These are phyloP conservation scores for Tenodera sinensis DNA, from an alignment of 2,888 invertebrate species.

Conservation along the genomic window DNA sequence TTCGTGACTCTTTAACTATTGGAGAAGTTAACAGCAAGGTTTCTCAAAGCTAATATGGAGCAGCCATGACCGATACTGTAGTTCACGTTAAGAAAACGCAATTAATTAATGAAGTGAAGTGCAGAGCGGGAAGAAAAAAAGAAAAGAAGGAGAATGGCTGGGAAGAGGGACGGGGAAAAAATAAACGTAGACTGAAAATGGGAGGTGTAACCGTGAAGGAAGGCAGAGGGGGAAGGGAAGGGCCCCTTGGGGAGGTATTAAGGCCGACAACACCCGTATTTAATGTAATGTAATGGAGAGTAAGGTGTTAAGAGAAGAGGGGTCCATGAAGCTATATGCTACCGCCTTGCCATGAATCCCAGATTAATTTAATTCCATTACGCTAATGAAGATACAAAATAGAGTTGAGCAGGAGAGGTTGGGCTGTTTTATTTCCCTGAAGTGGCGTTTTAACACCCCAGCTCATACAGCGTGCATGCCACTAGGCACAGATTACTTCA, in stretches of 20 bases:
- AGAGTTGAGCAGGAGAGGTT: conserved; percentile 34
- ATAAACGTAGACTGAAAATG: neutral
- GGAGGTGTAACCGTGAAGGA: neutral
- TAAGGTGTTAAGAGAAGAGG: neutral
- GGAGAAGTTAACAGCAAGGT: neutral
- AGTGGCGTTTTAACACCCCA: conserved; percentile 19
- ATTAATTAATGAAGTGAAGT: conserved; percentile 35
- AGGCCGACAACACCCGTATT: conserved; percentile 32
- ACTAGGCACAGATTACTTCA: neutral
- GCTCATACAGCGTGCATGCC: neutral
- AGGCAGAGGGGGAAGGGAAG: conserved; percentile 10
- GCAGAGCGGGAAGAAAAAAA: conserved; percentile 12
- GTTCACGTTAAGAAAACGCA: conserved; percentile 31
- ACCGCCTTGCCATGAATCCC: conserved; percentile 30
- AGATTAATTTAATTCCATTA: conserved; percentile 56
- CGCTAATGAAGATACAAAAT: conserved; percentile 55
- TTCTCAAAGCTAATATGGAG: neutral
- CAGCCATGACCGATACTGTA: neutral
- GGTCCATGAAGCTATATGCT: neutral
- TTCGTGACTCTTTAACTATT: neutral
- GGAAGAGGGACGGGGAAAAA: neutral
- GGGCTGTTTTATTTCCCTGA: conserved; percentile 28
- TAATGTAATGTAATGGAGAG: conserved; percentile 32
- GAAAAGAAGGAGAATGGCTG: neutral
- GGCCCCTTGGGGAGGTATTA: conserved; percentile 31